A percentile compares a stretch with the other conserved stretches of the same genome.
Conservation (phyloP, 1,140 invertebrate genomes). For the Drosophila rhopaloa region DNA sequence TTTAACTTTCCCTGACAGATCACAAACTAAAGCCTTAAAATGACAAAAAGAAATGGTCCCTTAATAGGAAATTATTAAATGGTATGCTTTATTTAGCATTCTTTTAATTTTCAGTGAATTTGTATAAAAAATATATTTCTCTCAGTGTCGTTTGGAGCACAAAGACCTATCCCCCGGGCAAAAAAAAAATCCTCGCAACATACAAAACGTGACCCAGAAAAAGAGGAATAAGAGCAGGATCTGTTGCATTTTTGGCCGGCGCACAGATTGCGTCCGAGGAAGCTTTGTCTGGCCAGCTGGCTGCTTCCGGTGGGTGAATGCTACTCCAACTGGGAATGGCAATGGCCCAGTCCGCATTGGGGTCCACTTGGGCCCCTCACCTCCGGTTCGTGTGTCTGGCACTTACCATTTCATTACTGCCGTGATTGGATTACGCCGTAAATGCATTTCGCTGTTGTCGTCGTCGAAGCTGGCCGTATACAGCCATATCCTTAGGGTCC, state of each 20-base stretch:
- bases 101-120: background rate
- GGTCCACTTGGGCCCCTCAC: constrained; percentile 11
- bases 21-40: too few species aligned
- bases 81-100: too few species aligned
- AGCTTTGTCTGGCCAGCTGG: constrained; percentile 35
- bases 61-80: too few species aligned
- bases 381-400: constrained; percentile 37
- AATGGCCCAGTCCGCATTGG: constrained; percentile 8
- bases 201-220: constrained; percentile 48
- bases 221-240: constrained; percentile 11
- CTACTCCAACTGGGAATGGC: constrained; percentile 10
- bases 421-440: constrained; percentile 60
- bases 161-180: background rate
- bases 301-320: constrained; percentile 34
- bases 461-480: constrained; percentile 20
- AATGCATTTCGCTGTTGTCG: constrained; percentile 59
- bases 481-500: constrained; percentile 13
- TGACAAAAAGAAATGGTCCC: too few species aligned
- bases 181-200: constrained; percentile 31
- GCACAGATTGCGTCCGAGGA: background rate
- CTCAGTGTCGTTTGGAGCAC: background rate
- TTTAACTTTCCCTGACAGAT: too few species aligned
- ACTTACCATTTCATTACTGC: constrained; percentile 65
- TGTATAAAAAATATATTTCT: background rate
- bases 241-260: constrained; percentile 51